Base-by-base conservation (phyloP, 2,888 invertebrate species). In the Rhagium mordax region DNA sequence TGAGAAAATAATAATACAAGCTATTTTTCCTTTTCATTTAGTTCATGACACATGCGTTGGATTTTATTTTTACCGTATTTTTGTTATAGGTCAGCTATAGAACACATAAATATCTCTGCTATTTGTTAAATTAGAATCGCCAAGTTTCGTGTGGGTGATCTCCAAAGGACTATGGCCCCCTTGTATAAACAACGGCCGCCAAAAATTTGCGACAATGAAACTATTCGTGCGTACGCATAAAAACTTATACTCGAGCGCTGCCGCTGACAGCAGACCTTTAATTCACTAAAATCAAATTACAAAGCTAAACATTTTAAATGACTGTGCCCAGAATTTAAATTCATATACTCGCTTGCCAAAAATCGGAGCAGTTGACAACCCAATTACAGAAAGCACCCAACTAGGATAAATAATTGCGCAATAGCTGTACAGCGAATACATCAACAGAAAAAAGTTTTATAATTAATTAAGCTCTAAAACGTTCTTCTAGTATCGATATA, bases 51-150 rank as follows among this genome's bases (percentile, higher is more conserved):
- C 41, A 65, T 53, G 65, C 53, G 47, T 18, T 21, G 53, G 20
- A 18, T 53, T 53, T 65, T 65, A 65, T 65, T 65, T 65, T 65
- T 65, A 64, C 64, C 65, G 20, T 65, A 65, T 65, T 65, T 65
- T 65, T 65, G 53, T 65, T 65, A 65, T 65, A 53, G 65, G 53
- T 65, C 65, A 53, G 65, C 65, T 65, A 18, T 53, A 55, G 27
- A 59, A 33, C 29, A 33, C 53, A 65, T 65, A 65, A 53, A 65
- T 65, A 65, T 65, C 24, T 65, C 27, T 20, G 65, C 53, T 65
- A 53, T 53, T 65, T 65, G 65, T 29, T 53, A 65, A 65, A 65
- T 53, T 65, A 53, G 53, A 33, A 33, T 29, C 65, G 15, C 49
- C 20, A 8, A n/a, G 18, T 29, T 64, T 65, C 55, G 65, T 65